These are phyloP conservation scores for Bilobella aurantiaca DNA, from an alignment of 1,140 invertebrate species.

Conservation along the genomic window DNA sequence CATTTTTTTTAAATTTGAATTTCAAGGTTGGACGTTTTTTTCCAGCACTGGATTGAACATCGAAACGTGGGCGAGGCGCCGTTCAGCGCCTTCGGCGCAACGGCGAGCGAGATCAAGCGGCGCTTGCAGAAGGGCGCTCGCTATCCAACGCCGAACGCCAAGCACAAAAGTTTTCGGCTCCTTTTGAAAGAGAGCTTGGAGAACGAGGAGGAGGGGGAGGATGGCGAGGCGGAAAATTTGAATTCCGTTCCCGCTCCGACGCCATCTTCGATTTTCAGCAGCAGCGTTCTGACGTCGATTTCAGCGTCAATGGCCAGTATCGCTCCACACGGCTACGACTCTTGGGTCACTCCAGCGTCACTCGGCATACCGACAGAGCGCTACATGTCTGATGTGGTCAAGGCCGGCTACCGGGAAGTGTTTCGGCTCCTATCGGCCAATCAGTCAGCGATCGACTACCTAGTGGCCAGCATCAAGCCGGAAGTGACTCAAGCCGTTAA, in stretches of 20 bases:
- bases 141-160: not conserved
- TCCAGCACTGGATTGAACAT: not conserved
- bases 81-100: not conserved
- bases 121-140: not conserved
- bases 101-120: not conserved
- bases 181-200: not conserved
- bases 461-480: not conserved
- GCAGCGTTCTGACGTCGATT: not conserved
- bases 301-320: not conserved
- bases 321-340: too few relatives aligned
- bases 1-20: too few relatives aligned
- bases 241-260: not conserved
- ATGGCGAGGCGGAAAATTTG: not conserved
- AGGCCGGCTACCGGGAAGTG: constrained; percentile 7
- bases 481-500: constrained; percentile 17
- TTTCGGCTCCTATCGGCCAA: constrained; percentile 1
- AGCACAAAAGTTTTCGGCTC: not conserved
- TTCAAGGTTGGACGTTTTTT: not conserved
- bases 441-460: not conserved
- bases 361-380: constrained; percentile 7
- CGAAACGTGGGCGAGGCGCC: not conserved
- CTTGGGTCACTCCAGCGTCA: constrained; percentile 9
- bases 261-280: not conserved
- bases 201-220: not conserved
- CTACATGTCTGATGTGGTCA: not conserved